phyloP scores from a whole-genome alignment of 2,797 vertebrate species.

The Ctenopoma kingsleyae region DNA sequence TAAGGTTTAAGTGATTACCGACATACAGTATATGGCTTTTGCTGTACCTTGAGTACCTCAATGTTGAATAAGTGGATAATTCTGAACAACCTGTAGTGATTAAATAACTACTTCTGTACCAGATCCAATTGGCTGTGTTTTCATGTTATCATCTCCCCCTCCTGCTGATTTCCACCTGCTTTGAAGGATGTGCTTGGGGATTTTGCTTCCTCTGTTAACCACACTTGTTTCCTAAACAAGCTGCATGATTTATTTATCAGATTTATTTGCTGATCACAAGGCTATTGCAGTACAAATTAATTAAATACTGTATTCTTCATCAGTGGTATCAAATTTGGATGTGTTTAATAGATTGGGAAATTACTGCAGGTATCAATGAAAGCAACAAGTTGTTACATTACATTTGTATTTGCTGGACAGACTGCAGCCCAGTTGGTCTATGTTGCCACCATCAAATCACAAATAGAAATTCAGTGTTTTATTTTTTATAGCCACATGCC shows the following conservation, averaged over 20 bases:
- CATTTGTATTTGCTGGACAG: too few relatives aligned
- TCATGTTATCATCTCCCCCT: constrained; percentile 45
- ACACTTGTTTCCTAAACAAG: constrained; percentile 16
- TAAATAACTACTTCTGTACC: constrained; percentile 38
- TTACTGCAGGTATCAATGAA: too few relatives aligned
- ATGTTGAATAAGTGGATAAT: background rate
- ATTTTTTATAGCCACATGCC: background rate
- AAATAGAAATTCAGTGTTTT: too few relatives aligned
- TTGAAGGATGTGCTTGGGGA: constrained; percentile 34
- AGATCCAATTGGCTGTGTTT: constrained; percentile 52
- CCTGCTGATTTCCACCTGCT: constrained; percentile 65
- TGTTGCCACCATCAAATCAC: background rate
- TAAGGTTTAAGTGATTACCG: background rate
- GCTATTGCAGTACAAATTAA: background rate
- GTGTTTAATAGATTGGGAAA: background rate
- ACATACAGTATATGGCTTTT: background rate
- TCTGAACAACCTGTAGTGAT: constrained; percentile 28
- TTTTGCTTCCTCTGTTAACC: constrained; percentile 36
- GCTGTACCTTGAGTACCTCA: background rate
- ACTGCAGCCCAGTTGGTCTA: background rate
- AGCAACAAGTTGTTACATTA: too few relatives aligned
- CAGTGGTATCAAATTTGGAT: background rate
- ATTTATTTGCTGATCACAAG: constrained; percentile 6
- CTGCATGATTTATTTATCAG: background rate
- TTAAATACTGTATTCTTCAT: background rate